Evolutionary conservation across 2,888 invertebrate species (phyloP).

Genomic region (Aquatica leii): DNA sequence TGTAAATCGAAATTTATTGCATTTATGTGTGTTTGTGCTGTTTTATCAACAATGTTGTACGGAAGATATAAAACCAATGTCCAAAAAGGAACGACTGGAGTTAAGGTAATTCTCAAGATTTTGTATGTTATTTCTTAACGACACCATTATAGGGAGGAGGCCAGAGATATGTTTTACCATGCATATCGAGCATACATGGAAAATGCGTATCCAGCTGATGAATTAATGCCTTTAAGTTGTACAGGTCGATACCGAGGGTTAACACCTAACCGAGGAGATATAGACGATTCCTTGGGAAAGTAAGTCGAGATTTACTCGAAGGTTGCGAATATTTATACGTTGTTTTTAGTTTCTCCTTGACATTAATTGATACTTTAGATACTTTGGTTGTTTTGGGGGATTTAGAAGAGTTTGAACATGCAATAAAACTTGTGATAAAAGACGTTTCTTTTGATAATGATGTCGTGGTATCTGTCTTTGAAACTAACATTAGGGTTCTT

Average conservation of each 20-base stretch:
- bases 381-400: constrained; percentile 92
- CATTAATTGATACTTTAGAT: constrained; percentile 93
- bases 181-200: constrained; percentile 96
- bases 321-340: not conserved
- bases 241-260: constrained; percentile 90
- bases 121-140: not conserved
- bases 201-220: constrained; percentile 98
- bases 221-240: constrained; percentile 96
- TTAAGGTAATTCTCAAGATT: constrained; percentile 65
- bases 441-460: constrained; percentile 94
- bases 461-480: constrained; percentile 96
- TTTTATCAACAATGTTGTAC: constrained; percentile 27
- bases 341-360: constrained; percentile 91
- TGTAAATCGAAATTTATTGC: constrained; percentile 37
- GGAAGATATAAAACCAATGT: constrained; percentile 62
- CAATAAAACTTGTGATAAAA: constrained; percentile 83
- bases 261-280: constrained; percentile 91
- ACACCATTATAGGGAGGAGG: constrained; percentile 75
- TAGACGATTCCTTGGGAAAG: constrained; percentile 98
- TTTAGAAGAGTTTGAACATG: constrained; percentile 92
- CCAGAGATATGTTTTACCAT: constrained; percentile 96
- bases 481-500: constrained; percentile 97
- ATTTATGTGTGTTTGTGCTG: constrained; percentile 22
- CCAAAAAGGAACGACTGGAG: constrained; percentile 69
- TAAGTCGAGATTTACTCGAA: constrained; percentile 65